phyloP scores from a whole-genome alignment of 2,797 vertebrate species.

The Enteromius afrohamiltoni region DNA sequence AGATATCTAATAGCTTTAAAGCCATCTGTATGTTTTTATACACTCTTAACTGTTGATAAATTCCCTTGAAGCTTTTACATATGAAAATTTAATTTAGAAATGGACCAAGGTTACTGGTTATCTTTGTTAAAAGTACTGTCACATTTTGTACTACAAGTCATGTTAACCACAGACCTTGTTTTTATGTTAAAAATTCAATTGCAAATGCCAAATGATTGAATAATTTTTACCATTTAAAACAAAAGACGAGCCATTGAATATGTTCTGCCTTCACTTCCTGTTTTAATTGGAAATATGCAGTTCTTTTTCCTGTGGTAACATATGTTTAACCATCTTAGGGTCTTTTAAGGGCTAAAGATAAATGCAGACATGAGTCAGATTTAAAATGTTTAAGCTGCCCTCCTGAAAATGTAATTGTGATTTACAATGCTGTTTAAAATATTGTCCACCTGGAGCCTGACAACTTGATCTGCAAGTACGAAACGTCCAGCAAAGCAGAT shows the following conservation, averaged over 20 bases:
- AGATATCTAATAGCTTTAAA: background rate
- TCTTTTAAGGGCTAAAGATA: too few relatives aligned
- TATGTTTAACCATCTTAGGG: background rate
- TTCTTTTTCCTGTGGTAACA: too few relatives aligned
- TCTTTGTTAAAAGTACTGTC: background rate
- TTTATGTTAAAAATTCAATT: background rate
- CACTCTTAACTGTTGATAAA: background rate
- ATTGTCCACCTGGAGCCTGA: conserved; percentile 7
- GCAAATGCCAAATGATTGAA: background rate
- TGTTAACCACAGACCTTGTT: background rate
- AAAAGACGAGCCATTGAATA: background rate
- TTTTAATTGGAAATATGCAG: background rate
- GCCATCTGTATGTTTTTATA: background rate
- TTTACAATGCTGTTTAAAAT: background rate
- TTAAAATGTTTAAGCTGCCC: background rate
- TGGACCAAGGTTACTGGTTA: background rate
- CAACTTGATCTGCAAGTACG: conserved; percentile 24
- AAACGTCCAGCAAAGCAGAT: conserved; percentile 22
- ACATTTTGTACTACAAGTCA: background rate
- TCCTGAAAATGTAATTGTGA: background rate
- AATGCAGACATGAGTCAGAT: background rate
- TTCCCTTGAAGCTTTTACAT: background rate
- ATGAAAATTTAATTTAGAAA: background rate
- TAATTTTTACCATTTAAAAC: background rate
- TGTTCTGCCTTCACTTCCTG: background rate